A percentile compares a stretch with the other conserved stretches of the same genome.
Conservation (phyloP, 2,888 invertebrate species). For the Laothoe populi region DNA sequence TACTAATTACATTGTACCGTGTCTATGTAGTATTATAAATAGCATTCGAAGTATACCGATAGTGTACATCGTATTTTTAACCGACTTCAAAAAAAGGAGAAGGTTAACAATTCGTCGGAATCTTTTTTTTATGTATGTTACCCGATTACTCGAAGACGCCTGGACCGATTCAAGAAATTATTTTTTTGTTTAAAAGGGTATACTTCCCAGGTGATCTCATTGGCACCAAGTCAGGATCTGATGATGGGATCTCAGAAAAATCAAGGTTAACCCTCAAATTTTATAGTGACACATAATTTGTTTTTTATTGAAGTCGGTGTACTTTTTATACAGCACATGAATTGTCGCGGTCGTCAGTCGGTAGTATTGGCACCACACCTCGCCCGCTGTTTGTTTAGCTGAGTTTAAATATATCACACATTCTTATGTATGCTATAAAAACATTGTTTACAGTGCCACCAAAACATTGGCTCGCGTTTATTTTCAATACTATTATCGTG, state of each 20-base stretch:
- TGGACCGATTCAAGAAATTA: no score
- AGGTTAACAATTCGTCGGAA: no score
- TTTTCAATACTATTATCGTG: neutral
- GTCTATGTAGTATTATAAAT: neutral
- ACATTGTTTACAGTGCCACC: constrained; percentile 19
- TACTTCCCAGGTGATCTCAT: no score
- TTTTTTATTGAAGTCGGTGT: no score
- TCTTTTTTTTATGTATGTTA: no score
- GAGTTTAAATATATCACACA: constrained; percentile 19
- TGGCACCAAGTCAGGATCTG: no score
- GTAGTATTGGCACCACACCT: constrained; percentile 3
- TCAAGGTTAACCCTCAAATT: no score
- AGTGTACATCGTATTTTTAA: neutral
- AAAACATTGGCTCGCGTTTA: constrained; percentile 18
- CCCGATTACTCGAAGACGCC: no score
- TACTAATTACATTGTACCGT: neutral
- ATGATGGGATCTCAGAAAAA: no score
- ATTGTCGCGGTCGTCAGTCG: neutral
- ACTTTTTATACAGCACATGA: neutral
- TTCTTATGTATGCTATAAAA: constrained; percentile 21
- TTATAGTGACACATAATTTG: no score
- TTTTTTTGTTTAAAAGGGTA: no score
- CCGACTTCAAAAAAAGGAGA: no score
- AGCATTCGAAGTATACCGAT: neutral
- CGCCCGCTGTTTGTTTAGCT: constrained; percentile 18